These are phyloP conservation scores for Seira ritae DNA, from an alignment of 2,888 invertebrate genomes.

Conservation along the genomic window DNA sequence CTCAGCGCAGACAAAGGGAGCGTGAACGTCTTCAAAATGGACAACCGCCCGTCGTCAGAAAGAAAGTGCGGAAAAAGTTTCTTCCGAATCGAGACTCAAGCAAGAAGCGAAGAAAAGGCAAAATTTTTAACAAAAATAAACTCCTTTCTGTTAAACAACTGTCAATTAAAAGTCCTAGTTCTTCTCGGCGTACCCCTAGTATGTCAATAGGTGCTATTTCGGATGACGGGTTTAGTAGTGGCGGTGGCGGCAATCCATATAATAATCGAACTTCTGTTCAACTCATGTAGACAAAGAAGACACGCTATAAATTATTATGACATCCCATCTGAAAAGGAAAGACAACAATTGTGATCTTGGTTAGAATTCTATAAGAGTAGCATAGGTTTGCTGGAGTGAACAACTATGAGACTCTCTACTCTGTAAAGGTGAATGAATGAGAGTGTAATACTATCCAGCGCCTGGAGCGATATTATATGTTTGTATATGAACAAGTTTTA, in stretches of 20 bases:
- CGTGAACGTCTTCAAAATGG: constrained; percentile 63
- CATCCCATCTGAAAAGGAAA: background rate
- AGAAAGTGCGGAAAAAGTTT: constrained; percentile 72
- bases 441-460: too few relatives aligned
- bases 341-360: background rate
- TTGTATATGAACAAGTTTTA: too few relatives aligned
- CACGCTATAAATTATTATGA: too few relatives aligned
- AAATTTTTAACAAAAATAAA: constrained; percentile 72
- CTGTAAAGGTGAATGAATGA: too few relatives aligned
- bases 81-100: constrained; percentile 70
- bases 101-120: constrained; percentile 71
- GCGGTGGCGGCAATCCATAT: constrained; percentile 27
- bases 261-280: constrained; percentile 56
- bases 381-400: too few relatives aligned
- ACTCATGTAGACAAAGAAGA: constrained; percentile 28
- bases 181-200: constrained; percentile 67
- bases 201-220: constrained; percentile 68
- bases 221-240: constrained; percentile 55
- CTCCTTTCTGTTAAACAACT: constrained; percentile 66
- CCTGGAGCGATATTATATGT: too few relatives aligned
- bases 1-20: constrained; percentile 39
- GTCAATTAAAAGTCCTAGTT: constrained; percentile 70
- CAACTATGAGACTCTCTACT: too few relatives aligned
- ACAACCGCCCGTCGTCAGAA: constrained; percentile 70
- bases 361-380: too few relatives aligned